Evolutionary conservation across 1,140 invertebrate species (phyloP), one percentile per base, ranked within the genome.

Genomic region (Drosophila simulans): DNA sequence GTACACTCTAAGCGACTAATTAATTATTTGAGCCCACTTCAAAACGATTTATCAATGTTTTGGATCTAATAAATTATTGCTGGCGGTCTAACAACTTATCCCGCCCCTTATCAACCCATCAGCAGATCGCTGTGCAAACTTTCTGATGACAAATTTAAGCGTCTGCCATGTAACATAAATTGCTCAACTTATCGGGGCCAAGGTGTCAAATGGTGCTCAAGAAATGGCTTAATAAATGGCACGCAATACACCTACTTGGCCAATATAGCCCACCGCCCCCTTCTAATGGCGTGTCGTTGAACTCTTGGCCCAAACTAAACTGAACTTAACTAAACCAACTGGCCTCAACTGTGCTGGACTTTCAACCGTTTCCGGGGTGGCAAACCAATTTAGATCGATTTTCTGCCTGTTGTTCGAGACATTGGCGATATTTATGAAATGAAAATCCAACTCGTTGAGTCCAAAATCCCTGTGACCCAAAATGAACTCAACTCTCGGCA

Each of bases 151-250:
- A 71, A 71, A 71, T 71, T 71, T 48, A 70, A 57, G 68, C 64
- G 45, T 13, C 64, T 68, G 64, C 64, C 64, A 65, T 65, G 60
- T 68, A 37, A 45, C 64, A 68, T 71, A 70, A 71, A 71, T 71
- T 71, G 68, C 65, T 70, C 45, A 71, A 71, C 42, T 70, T 70
- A 71, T 71, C 52, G 42, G 65, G 51, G 65, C 65, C 65, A 71
- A 71, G 68, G 68, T 71, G 68, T 71, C 68, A 71, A 71, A 71
- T 70, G 68, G 68, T 71, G 68, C 43, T 57, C 52, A 70, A 70
- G 68, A 7, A 71, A 70, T 70, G 51, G 64, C 51, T 49, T 69
- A 25, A 70, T 69, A 70, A 71, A 49, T 40, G 68, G 65, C 68
- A 71, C 68, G 68, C 68, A 71, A 69, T 54, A 40, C 37, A 40